Base-by-base conservation (phyloP, 2,888 invertebrate species). In the Harpalus rufipes region DNA sequence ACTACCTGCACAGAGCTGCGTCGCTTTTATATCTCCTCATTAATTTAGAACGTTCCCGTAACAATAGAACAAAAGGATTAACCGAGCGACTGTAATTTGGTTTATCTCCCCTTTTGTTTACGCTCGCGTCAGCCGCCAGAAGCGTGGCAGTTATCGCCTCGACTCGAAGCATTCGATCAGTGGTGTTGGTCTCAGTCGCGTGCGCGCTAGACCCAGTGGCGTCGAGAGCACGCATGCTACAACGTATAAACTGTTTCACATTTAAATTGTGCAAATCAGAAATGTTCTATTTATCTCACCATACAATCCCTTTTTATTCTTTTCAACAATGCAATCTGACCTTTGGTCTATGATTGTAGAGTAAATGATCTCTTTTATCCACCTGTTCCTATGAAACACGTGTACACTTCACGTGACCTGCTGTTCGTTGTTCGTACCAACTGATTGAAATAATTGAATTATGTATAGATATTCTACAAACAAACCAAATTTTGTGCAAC, bases 401-500 rank as follows among this genome's bases (percentile, higher is more conserved):
- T 51, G 44, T 51, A 51, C 44, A 10, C 12, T 51, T 51, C 44
- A 51, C 44, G 44, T 51, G 44, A 51, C 12, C 8, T 2, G 12
- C 44, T 51, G 44, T 51, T 51, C 44, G 10, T 51, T 51, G 44
- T 51, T 51, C 44, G 10, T 51, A 4, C 2, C 44, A 12, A 51
- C 44, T 51, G 44, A 51, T 10, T 51, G 44, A 51, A 51, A 51
- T 51, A 51, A 51, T 51, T 51, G 44, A 51, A 51, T 51, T 51
- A 51, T 1, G 6, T 44, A 44, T 44, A 44, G 10, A 51, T 51
- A 51, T 51, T 32, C 32, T 32, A 12, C 44, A 5, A 51, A 8
- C 12, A 12, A 1, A 51, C 44, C 12, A 51, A 51, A 51, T 12
- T 51, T 51, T 51, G 10, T 51, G 12, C 10, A 12, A 12, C 10